A percentile compares a stretch with the other conserved stretches of the same genome.
These are phyloP conservation scores for Lasioglossum albipes DNA, from an alignment of 1,140 invertebrate genomes.

Conservation along the genomic window DNA sequence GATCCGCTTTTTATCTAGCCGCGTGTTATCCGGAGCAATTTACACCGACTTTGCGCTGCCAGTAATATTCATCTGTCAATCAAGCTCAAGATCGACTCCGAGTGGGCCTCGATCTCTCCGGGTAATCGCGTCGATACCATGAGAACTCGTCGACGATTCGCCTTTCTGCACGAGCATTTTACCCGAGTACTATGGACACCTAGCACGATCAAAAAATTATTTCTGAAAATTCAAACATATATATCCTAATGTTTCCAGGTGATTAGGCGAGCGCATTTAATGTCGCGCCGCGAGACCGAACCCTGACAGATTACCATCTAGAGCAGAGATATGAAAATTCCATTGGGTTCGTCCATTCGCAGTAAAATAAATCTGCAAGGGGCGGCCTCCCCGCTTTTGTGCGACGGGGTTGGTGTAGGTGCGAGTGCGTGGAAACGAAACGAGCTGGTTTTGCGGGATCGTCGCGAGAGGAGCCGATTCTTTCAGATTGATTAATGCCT, in stretches of 20 bases:
- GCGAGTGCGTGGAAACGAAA: not conserved
- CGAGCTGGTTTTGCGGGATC: not conserved
- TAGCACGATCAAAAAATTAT: no score
- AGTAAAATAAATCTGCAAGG: not conserved
- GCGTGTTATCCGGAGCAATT: not conserved
- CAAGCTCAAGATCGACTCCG: no score
- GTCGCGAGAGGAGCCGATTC: slow-evolving; percentile 42
- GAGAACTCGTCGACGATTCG: no score
- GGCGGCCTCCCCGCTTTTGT: not conserved
- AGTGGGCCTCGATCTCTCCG: no score
- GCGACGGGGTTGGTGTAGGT: not conserved
- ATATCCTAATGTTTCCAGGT: no score
- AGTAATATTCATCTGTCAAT: no score
- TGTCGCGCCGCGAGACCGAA: not conserved
- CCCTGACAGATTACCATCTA: not conserved
- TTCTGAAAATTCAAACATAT: no score
- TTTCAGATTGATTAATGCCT: slow-evolving; percentile 65
- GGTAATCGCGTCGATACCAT: no score
- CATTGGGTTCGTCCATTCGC: not conserved
- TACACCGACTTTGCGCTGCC: not conserved
- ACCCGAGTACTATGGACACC: no score
- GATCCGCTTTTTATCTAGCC: not conserved
- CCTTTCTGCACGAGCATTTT: no score
- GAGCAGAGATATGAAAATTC: not conserved
- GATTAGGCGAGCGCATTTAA: no score